These are phyloP conservation scores for Phocides pigmalion DNA, from an alignment of 1,140 invertebrate species.

Conservation along the genomic window DNA sequence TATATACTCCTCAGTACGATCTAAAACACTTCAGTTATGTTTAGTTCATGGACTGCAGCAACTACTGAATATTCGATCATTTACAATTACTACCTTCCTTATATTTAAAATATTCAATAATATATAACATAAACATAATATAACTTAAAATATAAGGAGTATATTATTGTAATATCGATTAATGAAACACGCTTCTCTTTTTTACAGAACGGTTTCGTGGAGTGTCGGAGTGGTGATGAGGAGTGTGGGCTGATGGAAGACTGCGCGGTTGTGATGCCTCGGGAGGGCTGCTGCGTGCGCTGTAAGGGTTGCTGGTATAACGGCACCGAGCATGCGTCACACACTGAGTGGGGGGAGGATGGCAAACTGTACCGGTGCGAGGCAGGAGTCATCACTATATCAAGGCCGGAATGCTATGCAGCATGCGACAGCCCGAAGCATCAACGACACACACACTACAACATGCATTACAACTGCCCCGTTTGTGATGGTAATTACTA, in stretches of 20 bases:
- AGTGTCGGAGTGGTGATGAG: slow-evolving; percentile 65
- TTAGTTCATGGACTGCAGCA: no score
- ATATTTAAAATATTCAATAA: no score
- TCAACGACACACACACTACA: slow-evolving; percentile 87
- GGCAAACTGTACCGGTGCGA: slow-evolving; percentile 90
- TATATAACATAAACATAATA: no score
- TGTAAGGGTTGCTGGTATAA: slow-evolving; percentile 89
- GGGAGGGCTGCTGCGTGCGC: slow-evolving; percentile 72
- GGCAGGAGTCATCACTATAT: slow-evolving; percentile 93
- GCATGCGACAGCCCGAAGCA: slow-evolving; percentile 89
- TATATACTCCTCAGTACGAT: no score
- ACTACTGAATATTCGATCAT: no score
- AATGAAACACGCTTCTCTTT: slow-evolving; percentile 18
- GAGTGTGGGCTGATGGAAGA: slow-evolving; percentile 73
- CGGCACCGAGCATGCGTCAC: slow-evolving; percentile 88
- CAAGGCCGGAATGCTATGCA: slow-evolving; percentile 90
- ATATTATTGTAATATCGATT: no score
- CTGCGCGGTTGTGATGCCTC: slow-evolving; percentile 73
- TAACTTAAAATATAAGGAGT: no score
- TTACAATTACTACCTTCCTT: no score
- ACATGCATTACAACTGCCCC: slow-evolving; percentile 89
- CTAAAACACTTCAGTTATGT: no score
- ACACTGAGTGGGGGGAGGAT: slow-evolving; percentile 91
- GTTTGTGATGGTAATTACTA: slow-evolving; percentile 86
- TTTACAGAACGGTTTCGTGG: slow-evolving; percentile 78